Percentiles rank a stretch among this genome's conserved stretches.
Conservation (phyloP, 2,113 vertebrate genomes). For the Pollachius pollachius region DNA sequence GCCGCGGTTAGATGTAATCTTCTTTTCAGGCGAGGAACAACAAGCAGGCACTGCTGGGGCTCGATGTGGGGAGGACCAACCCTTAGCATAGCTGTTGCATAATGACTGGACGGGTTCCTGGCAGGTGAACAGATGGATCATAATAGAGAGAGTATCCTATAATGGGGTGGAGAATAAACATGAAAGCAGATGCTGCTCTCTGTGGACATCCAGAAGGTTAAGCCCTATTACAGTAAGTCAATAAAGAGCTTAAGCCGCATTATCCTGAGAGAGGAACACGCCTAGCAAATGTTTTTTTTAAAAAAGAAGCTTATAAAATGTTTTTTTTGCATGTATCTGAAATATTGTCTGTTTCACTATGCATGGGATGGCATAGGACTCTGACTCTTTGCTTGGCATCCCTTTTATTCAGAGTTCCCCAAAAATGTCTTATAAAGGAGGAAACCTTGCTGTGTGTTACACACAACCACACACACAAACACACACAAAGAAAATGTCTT, state of each 20-base stretch:
- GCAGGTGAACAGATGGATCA: constrained; percentile 58
- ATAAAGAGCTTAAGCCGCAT: constrained; percentile 25
- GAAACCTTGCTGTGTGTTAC: too few relatives aligned
- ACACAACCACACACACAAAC: too few relatives aligned
- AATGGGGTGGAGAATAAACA: constrained; percentile 50
- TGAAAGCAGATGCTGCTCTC: constrained; percentile 53
- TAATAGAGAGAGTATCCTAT: constrained; percentile 38
- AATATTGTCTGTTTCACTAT: too few relatives aligned
- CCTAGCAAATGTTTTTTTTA: too few relatives aligned
- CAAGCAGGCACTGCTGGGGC: background rate
- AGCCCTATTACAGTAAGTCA: constrained; percentile 24
- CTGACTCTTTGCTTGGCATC: too few relatives aligned
- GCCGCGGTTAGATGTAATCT: background rate
- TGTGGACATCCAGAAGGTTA: constrained; percentile 18
- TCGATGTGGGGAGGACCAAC: constrained; percentile 6
- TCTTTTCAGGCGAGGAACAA: too few relatives aligned
- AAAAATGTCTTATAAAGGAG: too few relatives aligned
- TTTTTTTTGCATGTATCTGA: too few relatives aligned
- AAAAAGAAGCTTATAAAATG: too few relatives aligned
- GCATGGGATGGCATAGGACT: too few relatives aligned
- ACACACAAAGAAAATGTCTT: too few relatives aligned
- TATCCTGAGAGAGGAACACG: background rate
- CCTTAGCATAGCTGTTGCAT: constrained; percentile 19
- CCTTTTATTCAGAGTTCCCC: too few relatives aligned
- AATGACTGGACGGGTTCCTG: constrained; percentile 41